These are phyloP conservation scores for Entomyzon cyanotis DNA, from an alignment of 2,113 vertebrate species.

Conservation along the genomic window DNA sequence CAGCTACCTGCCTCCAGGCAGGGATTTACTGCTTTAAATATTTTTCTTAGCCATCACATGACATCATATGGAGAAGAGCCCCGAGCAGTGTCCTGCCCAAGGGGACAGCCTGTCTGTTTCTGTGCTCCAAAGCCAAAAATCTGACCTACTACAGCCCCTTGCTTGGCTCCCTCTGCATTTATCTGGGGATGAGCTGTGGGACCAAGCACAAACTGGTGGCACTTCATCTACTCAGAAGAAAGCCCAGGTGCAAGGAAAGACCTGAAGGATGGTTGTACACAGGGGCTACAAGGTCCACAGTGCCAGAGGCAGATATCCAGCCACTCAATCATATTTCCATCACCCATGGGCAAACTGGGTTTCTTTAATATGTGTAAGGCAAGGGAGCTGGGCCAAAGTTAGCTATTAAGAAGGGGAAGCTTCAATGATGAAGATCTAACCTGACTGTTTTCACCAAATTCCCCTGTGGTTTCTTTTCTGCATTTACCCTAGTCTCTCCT, in stretches of 20 bases:
- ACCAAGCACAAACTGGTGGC: background rate
- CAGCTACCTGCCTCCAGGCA: background rate
- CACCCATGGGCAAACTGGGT: background rate
- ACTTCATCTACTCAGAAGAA: background rate
- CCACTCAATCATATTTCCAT: background rate
- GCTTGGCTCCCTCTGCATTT: background rate
- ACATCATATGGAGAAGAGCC: background rate
- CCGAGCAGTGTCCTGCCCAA: background rate
- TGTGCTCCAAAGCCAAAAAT: background rate
- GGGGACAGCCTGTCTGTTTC: background rate
- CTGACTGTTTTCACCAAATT: background rate
- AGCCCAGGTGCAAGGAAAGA: background rate
- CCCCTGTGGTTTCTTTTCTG: background rate
- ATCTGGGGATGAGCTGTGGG: background rate
- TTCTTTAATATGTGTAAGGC: background rate
- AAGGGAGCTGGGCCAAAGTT: background rate
- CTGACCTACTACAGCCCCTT: background rate
- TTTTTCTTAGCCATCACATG: background rate
- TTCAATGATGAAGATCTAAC: background rate
- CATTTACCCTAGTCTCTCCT: background rate
- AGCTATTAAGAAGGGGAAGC: background rate
- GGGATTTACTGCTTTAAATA: background rate
- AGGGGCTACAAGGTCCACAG: fast-evolving
- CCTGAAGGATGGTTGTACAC: background rate
- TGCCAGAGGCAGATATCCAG: background rate